Evolutionary conservation across 92 coral and sea anemone species (phyloP).

Genomic region (Galaxea fascicularis): DNA sequence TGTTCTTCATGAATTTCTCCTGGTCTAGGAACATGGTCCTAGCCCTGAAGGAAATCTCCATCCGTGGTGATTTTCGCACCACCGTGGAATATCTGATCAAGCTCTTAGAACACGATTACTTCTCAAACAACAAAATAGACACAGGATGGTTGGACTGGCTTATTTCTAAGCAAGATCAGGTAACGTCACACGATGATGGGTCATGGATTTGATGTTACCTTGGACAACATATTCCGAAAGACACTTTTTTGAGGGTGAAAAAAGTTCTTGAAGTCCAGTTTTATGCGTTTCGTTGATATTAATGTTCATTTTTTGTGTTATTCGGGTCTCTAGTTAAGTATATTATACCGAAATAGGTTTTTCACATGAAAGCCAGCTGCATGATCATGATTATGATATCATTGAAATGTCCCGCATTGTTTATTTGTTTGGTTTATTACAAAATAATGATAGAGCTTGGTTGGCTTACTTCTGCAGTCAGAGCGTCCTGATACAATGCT

Average conservation of each 20-base stretch:
- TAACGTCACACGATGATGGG: neutral
- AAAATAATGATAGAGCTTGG: neutral
- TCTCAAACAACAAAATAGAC: slow-evolving; percentile 83
- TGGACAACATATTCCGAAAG: too few relatives aligned
- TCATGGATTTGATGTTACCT: too few relatives aligned
- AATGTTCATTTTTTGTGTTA: too few relatives aligned
- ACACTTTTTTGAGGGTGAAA: too few relatives aligned
- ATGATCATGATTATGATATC: neutral
- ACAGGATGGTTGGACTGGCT: slow-evolving; percentile 98
- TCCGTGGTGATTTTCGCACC: slow-evolving; percentile 98
- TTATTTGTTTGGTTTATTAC: too few relatives aligned
- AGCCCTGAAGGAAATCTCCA: slow-evolving; percentile 97
- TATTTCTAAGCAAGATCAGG: slow-evolving; percentile 92
- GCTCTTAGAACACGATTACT: slow-evolving; percentile 89
- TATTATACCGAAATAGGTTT: too few relatives aligned
- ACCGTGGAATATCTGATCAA: slow-evolving; percentile 96
- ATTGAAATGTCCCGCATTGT: too few relatives aligned
- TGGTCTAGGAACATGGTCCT: slow-evolving; percentile 83
- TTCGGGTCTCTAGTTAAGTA: too few relatives aligned
- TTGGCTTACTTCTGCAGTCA: slow-evolving; percentile 55
- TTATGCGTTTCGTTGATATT: too few relatives aligned
- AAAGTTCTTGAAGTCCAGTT: too few relatives aligned
- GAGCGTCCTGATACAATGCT: slow-evolving; percentile 98
- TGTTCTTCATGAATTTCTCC: neutral
- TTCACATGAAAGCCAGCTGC: neutral